A percentile compares a stretch with the other conserved stretches of the same genome.
Evolutionary conservation across 2,113 vertebrate species (phyloP).

Genomic region (Microtus pennsylvanicus): DNA sequence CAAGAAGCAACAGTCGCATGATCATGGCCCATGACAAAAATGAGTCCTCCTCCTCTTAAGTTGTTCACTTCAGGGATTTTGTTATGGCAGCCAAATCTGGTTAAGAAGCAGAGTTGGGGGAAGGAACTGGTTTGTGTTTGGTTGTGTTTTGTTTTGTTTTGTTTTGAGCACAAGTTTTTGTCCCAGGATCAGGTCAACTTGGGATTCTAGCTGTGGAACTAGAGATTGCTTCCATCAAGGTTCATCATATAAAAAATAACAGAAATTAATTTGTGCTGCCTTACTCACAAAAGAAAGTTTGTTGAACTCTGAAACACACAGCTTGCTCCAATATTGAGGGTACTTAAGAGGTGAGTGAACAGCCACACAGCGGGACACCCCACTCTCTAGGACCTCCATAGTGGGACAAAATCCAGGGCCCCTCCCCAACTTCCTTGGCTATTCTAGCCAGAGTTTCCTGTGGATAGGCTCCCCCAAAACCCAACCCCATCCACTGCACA

Average conservation of each 20-base stretch:
- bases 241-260: neutral
- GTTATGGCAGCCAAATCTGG: neutral
- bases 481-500: too few relatives aligned
- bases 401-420: too few relatives aligned
- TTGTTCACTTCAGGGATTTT: neutral
- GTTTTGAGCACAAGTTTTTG: neutral
- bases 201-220: neutral
- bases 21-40: neutral
- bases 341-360: too few relatives aligned
- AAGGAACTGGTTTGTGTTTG: neutral
- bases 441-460: too few relatives aligned
- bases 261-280: neutral
- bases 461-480: too few relatives aligned
- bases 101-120: neutral
- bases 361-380: too few relatives aligned
- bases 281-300: neutral
- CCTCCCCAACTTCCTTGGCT: too few relatives aligned
- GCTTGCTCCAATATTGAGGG: too few relatives aligned
- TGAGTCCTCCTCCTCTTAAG: neutral
- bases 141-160: too few relatives aligned
- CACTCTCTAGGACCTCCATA: too few relatives aligned
- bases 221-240: neutral
- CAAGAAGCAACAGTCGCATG: neutral
- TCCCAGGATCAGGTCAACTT: neutral
- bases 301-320: too few relatives aligned